Evolutionary conservation across 1,140 invertebrate genomes (phyloP).

Genomic region (Caenorhabditis briggsae): DNA sequence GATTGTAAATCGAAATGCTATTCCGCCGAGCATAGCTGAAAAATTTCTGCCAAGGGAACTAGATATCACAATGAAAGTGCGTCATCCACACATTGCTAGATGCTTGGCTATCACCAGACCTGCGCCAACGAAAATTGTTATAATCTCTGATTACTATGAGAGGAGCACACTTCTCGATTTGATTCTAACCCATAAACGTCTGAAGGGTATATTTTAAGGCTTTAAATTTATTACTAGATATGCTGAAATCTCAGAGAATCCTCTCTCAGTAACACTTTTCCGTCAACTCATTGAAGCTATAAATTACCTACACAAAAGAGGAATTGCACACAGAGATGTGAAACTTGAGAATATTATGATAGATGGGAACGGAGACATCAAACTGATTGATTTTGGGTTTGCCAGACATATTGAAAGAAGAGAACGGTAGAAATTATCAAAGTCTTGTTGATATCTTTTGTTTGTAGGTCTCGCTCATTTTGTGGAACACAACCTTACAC

Average conservation of each 20-base stretch:
- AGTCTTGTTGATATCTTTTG: not conserved
- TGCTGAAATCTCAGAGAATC: slow-evolving; percentile 22
- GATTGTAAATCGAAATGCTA: slow-evolving; percentile 49
- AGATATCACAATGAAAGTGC: slow-evolving; percentile 57
- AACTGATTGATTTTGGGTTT: slow-evolving; percentile 66
- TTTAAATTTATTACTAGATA: not conserved
- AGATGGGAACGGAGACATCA: slow-evolving; percentile 61
- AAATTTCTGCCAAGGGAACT: slow-evolving; percentile 63
- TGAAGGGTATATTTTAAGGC: slow-evolving; percentile 15
- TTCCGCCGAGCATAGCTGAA: slow-evolving; percentile 20
- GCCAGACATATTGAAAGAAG: slow-evolving; percentile 53
- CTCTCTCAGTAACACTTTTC: slow-evolving; percentile 47
- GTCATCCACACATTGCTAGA: slow-evolving; percentile 51
- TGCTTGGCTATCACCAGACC: slow-evolving; percentile 35
- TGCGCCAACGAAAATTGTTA: slow-evolving; percentile 44
- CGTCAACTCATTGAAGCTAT: slow-evolving; percentile 65
- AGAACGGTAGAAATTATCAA: slow-evolving; percentile 20
- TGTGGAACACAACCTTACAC: slow-evolving; percentile 63
- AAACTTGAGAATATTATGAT: slow-evolving; percentile 66
- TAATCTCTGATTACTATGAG: slow-evolving; percentile 57
- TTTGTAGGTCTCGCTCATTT: slow-evolving; percentile 53
- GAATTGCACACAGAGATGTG: slow-evolving; percentile 61
- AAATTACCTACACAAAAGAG: slow-evolving; percentile 61
- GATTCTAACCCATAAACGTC: slow-evolving; percentile 36
- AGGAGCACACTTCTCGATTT: slow-evolving; percentile 49